Evolutionary conservation across 2,888 invertebrate species (phyloP), one percentile per base, ranked within the genome.

Genomic region (Pelosia muscerda): DNA sequence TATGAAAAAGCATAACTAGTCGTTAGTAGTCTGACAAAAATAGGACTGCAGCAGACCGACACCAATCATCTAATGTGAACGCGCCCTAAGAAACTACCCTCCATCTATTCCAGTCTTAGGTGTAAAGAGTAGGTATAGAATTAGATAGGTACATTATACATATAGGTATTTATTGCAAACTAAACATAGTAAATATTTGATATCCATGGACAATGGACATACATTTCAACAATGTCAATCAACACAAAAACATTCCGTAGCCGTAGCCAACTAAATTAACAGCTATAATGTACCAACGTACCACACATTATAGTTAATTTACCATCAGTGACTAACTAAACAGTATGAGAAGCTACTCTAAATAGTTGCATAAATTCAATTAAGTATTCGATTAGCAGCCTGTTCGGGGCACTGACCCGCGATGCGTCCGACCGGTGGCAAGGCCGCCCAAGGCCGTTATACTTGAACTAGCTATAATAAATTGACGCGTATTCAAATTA

Each of bases 401-500:
- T 81, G 73, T 73, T 63, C 26, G 71, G 66, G 79, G 74, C 62
- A 84, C 84, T 87, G 88, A 89, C 88, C 89, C 71, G 75, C 70
- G 71, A 72, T 81, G 78, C 77, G 75, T 79, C 84, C 75, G 81
- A 79, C 86, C 87, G 81, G 82, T 81, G 86, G 87, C 94, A 93
- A 94, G 94, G 93, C 90, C 94, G 88, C 75, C 83, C 93, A 93
- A 93, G 94, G 94, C 92, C 91, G 91, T 90, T 90, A 88, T 86
- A 84, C 87, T 81, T 81, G 82, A 79, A 82, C 74, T 62, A 62
- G 65, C 65, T 71, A 66, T 68, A 75, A 72, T 76, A 66, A 72
- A 76, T 56, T 10, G 65, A 71, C 63, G 67, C 57, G 60, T 70
- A 66, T 68, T 75, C 59, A 72, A 68, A 79, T 77, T 73, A 77